Evolutionary conservation across 2,888 invertebrate genomes (phyloP).

Genomic region (Apodemia duryi): DNA sequence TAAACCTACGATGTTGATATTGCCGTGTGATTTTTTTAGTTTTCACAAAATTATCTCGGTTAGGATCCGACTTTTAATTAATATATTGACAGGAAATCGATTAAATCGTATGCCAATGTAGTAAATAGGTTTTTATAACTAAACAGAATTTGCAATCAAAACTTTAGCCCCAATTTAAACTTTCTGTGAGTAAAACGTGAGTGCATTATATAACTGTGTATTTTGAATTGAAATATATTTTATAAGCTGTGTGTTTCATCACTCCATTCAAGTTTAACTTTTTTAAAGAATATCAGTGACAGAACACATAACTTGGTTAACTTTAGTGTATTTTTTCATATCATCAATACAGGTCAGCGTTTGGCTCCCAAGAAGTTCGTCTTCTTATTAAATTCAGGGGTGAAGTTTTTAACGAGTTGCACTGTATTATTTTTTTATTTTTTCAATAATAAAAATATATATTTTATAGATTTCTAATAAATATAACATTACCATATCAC

Average conservation of each 20-base stretch:
- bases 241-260: background rate
- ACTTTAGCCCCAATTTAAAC: constrained; percentile 9
- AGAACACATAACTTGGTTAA: too few relatives aligned
- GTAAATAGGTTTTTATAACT: background rate
- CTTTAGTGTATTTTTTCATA: too few relatives aligned
- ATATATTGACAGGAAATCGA: background rate
- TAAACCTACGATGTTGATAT: background rate
- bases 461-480: constrained; percentile 37
- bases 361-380: background rate
- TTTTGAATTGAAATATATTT: background rate
- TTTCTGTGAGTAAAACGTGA: background rate
- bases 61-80: background rate
- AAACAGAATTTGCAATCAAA: background rate
- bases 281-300: too few relatives aligned
- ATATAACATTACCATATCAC: constrained; percentile 62
- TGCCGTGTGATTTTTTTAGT: background rate
- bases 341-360: background rate
- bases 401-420: constrained; percentile 5
- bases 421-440: background rate
- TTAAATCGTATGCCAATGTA: background rate
- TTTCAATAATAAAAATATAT: constrained; percentile 10
- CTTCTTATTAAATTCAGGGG: background rate
- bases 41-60: constrained; percentile 1
- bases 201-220: background rate
- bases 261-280: background rate